phyloP scores from a whole-genome alignment of 2,888 invertebrate genomes.

The Pasiphila rectangulata region DNA sequence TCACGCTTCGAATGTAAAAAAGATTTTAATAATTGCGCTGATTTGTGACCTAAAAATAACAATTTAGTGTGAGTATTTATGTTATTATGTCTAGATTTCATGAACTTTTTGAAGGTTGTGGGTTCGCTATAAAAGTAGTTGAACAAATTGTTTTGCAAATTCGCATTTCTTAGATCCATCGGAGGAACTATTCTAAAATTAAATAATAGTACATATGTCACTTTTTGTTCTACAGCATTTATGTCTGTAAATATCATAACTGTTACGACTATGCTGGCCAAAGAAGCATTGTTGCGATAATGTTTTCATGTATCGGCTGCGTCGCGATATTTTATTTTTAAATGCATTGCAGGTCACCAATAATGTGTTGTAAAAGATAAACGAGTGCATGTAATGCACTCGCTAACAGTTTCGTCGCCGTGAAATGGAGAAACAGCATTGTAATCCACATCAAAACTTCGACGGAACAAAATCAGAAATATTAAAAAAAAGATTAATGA shows the following conservation, averaged over 20 bases:
- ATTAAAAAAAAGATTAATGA: slow-evolving; percentile 77
- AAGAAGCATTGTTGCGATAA: slow-evolving; percentile 42
- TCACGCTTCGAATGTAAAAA: slow-evolving; percentile 54
- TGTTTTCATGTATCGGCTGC: slow-evolving; percentile 53
- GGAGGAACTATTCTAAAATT: too few species aligned
- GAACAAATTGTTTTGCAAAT: slow-evolving; percentile 71
- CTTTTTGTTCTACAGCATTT: neutral
- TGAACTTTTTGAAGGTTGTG: slow-evolving; percentile 76
- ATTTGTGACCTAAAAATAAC: slow-evolving; percentile 44
- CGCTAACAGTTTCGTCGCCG: slow-evolving; percentile 53
- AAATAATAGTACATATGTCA: too few species aligned
- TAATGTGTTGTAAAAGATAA: slow-evolving; percentile 66
- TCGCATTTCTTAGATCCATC: slow-evolving; percentile 62
- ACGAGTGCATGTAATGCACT: slow-evolving; percentile 66
- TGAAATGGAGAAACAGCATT: slow-evolving; percentile 77
- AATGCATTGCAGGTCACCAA: slow-evolving; percentile 67
- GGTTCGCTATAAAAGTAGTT: slow-evolving; percentile 74
- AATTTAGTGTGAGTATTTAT: slow-evolving; percentile 56
- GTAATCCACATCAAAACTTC: slow-evolving; percentile 79
- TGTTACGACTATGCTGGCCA: neutral
- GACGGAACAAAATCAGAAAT: slow-evolving; percentile 75
- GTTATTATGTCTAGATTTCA: slow-evolving; percentile 57
- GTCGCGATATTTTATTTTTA: slow-evolving; percentile 63
- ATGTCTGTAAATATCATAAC: neutral
- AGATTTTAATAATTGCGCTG: slow-evolving; percentile 45